Conservation (phyloP, 2,113 vertebrate species). For the Tyto alba region DNA sequence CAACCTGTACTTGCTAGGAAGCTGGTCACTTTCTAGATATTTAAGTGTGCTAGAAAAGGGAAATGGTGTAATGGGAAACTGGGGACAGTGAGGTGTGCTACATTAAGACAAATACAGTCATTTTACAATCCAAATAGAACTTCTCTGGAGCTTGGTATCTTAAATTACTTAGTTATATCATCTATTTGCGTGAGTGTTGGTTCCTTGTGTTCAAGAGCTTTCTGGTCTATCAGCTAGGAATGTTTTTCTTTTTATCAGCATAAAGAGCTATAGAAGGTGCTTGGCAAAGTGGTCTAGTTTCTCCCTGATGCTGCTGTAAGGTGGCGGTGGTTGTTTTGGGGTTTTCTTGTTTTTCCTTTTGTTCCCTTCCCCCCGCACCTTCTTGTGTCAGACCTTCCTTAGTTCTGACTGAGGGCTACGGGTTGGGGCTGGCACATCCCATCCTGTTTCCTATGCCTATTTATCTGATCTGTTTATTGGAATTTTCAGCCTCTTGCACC, state of each 20-base stretch:
- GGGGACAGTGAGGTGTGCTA: neutral
- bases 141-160: neutral
- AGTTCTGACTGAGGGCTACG: neutral
- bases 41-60: neutral
- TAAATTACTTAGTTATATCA: neutral
- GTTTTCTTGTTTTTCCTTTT: neutral
- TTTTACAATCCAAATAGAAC: neutral
- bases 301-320: neutral
- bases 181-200: neutral
- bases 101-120: neutral
- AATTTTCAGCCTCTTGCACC: neutral
- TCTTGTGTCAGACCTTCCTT: neutral
- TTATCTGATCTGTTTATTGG: fast-evolving
- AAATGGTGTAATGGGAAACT: neutral
- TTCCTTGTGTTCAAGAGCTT: neutral
- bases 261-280: neutral
- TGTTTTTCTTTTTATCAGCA: neutral
- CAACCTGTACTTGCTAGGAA: neutral
- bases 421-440: neutral
- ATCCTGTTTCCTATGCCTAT: too few relatives aligned
- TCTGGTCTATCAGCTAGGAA: neutral
- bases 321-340: fast-evolving
- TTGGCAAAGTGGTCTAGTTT: neutral
- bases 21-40: neutral
- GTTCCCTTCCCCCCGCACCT: fast-evolving